phyloP scores from a whole-genome alignment of 2,888 invertebrate species.

The Flabesymbios commensalis region DNA sequence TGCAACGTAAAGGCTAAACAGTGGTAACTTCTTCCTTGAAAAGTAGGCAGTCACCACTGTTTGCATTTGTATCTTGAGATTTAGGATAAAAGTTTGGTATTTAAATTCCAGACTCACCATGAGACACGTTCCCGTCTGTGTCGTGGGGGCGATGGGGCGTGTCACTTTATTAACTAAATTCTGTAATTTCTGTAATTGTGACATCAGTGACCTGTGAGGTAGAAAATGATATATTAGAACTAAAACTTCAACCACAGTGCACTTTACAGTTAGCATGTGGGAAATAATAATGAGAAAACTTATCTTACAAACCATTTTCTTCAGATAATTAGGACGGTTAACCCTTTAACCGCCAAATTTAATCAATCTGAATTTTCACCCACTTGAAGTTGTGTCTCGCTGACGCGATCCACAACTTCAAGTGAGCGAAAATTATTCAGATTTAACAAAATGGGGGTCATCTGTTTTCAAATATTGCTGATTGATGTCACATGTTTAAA shows the following conservation, averaged over 20 bases:
- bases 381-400: no score
- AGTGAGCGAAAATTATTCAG: no score
- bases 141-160: not conserved
- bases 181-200: conserved; percentile 61
- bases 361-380: no score
- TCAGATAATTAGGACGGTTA: not conserved
- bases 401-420: no score
- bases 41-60: no score
- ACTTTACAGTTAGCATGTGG: not conserved
- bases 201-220: conserved; percentile 46
- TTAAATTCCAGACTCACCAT: conserved; percentile 8
- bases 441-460: no score
- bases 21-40: no score
- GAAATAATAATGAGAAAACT: not conserved
- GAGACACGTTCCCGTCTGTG: conserved; percentile 10
- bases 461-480: no score
- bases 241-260: not conserved
- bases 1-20: no score
- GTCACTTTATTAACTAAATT: conserved; percentile 50
- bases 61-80: not conserved
- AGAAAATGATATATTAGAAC: conserved; percentile 2
- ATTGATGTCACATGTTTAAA: no score
- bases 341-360: no score
- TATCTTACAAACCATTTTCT: not conserved
- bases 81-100: not conserved